phyloP scores from a whole-genome alignment of 2,797 vertebrate species.

The Phalanger gymnotis region DNA sequence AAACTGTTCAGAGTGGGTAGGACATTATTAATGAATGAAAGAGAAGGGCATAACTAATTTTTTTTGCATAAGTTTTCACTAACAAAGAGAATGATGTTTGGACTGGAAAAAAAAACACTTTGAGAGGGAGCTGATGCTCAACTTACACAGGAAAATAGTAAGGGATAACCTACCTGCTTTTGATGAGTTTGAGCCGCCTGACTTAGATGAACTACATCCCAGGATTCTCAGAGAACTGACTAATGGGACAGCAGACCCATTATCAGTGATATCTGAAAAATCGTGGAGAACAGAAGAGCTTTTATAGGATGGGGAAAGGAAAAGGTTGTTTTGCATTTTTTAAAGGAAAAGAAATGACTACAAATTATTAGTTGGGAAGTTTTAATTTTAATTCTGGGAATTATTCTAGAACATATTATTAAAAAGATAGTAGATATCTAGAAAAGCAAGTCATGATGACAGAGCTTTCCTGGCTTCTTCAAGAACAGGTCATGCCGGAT shows the following conservation, averaged over 20 bases:
- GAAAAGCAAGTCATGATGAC: not conserved
- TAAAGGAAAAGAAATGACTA: not conserved
- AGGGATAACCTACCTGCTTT: not conserved
- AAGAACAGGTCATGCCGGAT: not conserved
- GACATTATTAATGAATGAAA: not conserved
- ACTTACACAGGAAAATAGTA: not conserved
- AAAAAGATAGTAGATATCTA: not conserved
- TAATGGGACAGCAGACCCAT: not conserved
- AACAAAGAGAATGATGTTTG: not conserved
- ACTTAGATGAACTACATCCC: not conserved
- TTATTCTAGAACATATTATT: not conserved
- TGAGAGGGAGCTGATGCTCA: not conserved
- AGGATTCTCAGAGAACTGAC: not conserved
- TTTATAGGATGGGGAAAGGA: not conserved
- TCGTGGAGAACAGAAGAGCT: not conserved
- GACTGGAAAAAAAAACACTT: not conserved
- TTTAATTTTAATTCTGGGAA: not conserved
- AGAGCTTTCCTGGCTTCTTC: not conserved
- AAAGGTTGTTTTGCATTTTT: not conserved
- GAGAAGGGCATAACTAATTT: not conserved
- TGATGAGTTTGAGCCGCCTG: not conserved
- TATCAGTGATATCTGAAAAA: not conserved
- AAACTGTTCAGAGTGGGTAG: not conserved
- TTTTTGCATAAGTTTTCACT: not conserved
- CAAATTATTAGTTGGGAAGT: not conserved